Base-by-base conservation (phyloP, 35 echinoderm and acorn worm genomes). In the Acanthaster planci region DNA sequence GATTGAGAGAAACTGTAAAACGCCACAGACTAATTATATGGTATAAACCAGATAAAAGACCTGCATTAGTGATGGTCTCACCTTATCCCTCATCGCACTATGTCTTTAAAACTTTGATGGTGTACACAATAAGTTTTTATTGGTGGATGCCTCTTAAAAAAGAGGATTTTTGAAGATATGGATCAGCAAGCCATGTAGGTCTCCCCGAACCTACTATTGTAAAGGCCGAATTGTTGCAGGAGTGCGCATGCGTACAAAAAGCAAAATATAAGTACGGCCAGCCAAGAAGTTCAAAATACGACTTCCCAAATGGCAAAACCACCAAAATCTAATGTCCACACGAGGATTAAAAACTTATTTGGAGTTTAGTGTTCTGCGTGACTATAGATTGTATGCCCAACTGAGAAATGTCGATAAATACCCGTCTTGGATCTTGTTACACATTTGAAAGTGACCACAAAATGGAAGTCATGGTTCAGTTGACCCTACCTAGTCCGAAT, bases 21-120 rank as follows among this genome's bases (percentile, higher is more conserved):
- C 55, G 27, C 27, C 18, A 18, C 55, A n/a, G 19, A 26, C 2
- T n/a, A 59, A 59, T n/a, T 18, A n/a, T 59, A 59, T 18, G 19
- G 18, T 59, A 59, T n/a, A 59, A 56, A 59, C 19, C 19, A 18
- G 17, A 9, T 31, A 68, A 68, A 68, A 12, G 29, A 22, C 14
- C 14, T 34, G 34, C 23, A 15, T 31, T 5, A 21, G 19, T 5
- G 5, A 26, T 35, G 34, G 29, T 68, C 60, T 68, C 60, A 68
- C 60, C 60, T 68, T 68, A 68, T 68, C 60, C 60, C 60, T 68
- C 60, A 68, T 68, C 60, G 22, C 60, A 26, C 60, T 68, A 31
- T 26, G 12, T 14, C 60, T 27, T 1, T 14, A 34, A 68, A 68
- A 26, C 60, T 27, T 4, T 27, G 23, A 26, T 22, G 23, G 34